These are phyloP conservation scores for Notothenia coriiceps DNA, from an alignment of 2,113 vertebrate genomes.

Conservation along the genomic window DNA sequence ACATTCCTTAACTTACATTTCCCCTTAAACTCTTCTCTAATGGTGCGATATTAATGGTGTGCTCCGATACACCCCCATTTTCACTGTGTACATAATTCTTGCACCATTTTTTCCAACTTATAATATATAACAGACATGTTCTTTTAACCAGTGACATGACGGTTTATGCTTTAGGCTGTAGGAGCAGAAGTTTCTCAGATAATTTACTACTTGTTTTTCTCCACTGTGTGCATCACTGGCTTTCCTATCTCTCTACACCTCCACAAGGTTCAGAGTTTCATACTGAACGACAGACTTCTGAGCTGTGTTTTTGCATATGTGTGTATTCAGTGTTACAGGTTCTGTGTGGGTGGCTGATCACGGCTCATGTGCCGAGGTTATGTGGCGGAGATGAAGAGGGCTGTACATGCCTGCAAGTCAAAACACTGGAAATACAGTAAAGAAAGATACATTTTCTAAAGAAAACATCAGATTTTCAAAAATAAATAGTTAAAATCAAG, in stretches of 20 bases:
- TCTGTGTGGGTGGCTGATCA: constrained; percentile 56
- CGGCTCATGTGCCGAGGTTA: constrained; percentile 55
- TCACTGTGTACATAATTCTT: too few relatives aligned
- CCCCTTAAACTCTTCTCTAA: too few relatives aligned
- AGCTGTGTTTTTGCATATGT: constrained; percentile 23
- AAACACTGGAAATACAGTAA: constrained; percentile 16
- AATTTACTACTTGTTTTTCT: constrained; percentile 19
- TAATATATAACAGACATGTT: not conserved
- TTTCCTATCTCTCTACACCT: constrained; percentile 18
- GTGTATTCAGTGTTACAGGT: constrained; percentile 48
- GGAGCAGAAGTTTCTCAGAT: constrained; percentile 13
- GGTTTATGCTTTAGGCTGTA: not conserved
- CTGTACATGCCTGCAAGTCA: constrained; percentile 36
- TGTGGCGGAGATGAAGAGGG: constrained; percentile 46
- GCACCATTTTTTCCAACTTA: not conserved
- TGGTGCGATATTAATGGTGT: not conserved
- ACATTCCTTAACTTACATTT: too few relatives aligned
- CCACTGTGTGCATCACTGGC: not conserved
- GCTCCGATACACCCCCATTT: not conserved
- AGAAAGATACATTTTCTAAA: not conserved
- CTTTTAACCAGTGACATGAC: not conserved
- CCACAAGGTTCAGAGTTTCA: constrained; percentile 3
- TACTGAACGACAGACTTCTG: constrained; percentile 8
- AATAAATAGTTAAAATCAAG: not conserved
- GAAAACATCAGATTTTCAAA: not conserved